These are phyloP conservation scores for Phenganax marumi DNA, from an alignment of 92 coral and sea anemone genomes.

Conservation along the genomic window DNA sequence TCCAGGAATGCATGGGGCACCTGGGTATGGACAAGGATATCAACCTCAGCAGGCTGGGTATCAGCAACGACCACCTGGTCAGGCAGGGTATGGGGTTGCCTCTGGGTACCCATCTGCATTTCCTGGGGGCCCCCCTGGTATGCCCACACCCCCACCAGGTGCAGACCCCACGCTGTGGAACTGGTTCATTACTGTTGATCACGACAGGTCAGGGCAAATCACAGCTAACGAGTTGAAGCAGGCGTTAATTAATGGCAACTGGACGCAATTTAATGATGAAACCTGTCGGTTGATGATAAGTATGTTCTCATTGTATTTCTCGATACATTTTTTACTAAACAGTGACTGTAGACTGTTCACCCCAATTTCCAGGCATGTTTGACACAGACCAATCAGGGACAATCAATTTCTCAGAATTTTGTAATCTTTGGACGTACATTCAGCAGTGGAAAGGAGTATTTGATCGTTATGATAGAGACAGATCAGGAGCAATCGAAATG, in stretches of 20 bases:
- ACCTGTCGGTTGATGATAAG: slow-evolving; percentile 98
- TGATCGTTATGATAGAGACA: slow-evolving; percentile 91
- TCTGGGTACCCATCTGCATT: slow-evolving; percentile 55
- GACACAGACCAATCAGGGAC: slow-evolving; percentile 96
- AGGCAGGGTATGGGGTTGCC: slow-evolving; percentile 42
- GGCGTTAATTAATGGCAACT: slow-evolving; percentile 89
- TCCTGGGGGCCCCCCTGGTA: slow-evolving; percentile 53
- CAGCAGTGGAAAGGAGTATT: slow-evolving; percentile 98
- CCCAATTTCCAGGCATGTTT: slow-evolving; percentile 73
- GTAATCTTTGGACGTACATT: slow-evolving; percentile 82
- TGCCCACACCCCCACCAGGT: slow-evolving; percentile 78
- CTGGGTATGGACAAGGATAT: slow-evolving; percentile 13
- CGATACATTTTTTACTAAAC: not conserved
- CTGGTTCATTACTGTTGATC: slow-evolving; percentile 90
- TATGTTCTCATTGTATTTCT: slow-evolving; percentile 18
- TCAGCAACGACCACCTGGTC: slow-evolving; percentile 20
- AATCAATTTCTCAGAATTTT: slow-evolving; percentile 88
- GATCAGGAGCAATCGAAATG: slow-evolving; percentile 85
- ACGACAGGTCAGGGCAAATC: slow-evolving; percentile 84
- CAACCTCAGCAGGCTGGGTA: slow-evolving; percentile 3
- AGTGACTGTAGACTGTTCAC: not conserved
- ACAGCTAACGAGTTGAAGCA: slow-evolving; percentile 86
- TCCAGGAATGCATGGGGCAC: not conserved
- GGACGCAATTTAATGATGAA: slow-evolving; percentile 91
- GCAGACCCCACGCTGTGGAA: slow-evolving; percentile 91